Conservation (phyloP, 2,797 vertebrate genomes). For the Takifugu ocellatus region DNA sequence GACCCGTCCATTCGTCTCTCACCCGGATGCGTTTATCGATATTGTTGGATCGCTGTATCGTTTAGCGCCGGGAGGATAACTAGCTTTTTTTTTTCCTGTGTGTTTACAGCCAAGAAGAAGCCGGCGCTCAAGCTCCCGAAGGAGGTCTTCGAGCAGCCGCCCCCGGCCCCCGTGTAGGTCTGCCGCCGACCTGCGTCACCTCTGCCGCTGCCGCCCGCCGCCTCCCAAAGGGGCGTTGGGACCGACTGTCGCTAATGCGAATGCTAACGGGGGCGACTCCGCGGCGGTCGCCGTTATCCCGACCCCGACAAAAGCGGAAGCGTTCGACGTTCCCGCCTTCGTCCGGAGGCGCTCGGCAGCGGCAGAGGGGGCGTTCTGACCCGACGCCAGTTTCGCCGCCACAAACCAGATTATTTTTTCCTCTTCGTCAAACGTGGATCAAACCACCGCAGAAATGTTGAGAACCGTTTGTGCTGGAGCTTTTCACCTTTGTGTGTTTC, state of each 20-base stretch:
- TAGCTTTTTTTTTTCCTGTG: neutral
- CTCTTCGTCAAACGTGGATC: too few relatives aligned
- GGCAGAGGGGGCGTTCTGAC: constrained; percentile 2
- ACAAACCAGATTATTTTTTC: neutral
- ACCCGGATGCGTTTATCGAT: too few relatives aligned
- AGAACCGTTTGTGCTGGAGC: neutral
- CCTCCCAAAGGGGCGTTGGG: too few relatives aligned
- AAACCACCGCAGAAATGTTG: neutral
- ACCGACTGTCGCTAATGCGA: too few relatives aligned
- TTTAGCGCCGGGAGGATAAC: too few relatives aligned
- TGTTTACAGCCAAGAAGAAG: constrained; percentile 84
- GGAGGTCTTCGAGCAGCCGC: constrained; percentile 88
- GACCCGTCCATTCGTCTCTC: too few relatives aligned
- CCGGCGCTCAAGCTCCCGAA: constrained; percentile 86
- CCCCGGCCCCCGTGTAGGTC: constrained; percentile 83
- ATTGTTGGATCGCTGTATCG: too few relatives aligned
- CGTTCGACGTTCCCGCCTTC: neutral
- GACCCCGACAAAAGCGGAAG: too few relatives aligned
- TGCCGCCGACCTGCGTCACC: neutral
- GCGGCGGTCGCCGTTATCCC: too few relatives aligned
- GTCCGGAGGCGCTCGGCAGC: constrained; percentile 4
- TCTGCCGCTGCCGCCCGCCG: neutral
- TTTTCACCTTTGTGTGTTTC: constrained; percentile 36
- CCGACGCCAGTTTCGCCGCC: neutral
- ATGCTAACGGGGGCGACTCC: too few relatives aligned